A percentile compares a stretch with the other conserved stretches of the same genome.
Evolutionary conservation across 2,888 invertebrate species (phyloP).

Genomic region (Ophraella communa): DNA sequence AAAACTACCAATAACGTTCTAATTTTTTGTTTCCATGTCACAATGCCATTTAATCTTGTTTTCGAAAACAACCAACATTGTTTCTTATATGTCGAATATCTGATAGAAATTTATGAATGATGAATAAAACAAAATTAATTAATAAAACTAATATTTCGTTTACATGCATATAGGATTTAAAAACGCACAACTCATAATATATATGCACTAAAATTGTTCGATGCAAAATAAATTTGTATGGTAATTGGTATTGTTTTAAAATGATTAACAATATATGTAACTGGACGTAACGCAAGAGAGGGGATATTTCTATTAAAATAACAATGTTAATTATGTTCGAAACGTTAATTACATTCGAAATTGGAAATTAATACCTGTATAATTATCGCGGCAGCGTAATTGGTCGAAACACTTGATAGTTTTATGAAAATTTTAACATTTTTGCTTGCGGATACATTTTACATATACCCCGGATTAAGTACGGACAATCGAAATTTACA

Average conservation of each 20-base stretch:
- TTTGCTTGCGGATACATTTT: background rate
- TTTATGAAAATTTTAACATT: slow-evolving; percentile 1
- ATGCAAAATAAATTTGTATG: background rate
- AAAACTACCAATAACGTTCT: no score
- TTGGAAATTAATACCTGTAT: slow-evolving; percentile 13
- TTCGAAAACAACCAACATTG: no score
- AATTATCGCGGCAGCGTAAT: slow-evolving; percentile 3
- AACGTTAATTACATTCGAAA: slow-evolving; percentile 17
- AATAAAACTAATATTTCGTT: no score
- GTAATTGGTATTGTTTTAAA: slow-evolving; percentile 9
- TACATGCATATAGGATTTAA: no score
- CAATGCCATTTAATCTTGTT: no score
- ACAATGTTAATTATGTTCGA: slow-evolving; percentile 18
- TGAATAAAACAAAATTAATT: no score
- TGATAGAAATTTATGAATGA: no score
- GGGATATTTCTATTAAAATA: slow-evolving; percentile 20
- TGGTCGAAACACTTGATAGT: background rate
- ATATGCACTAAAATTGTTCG: background rate
- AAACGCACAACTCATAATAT: background rate
- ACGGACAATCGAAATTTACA: background rate
- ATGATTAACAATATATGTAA: slow-evolving; percentile 10
- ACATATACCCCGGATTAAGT: background rate
- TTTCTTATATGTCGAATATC: no score
- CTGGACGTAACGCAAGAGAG: background rate
- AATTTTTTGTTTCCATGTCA: no score